Base-by-base conservation (phyloP, 2,113 vertebrate species). In the Gymnarchus niloticus region DNA sequence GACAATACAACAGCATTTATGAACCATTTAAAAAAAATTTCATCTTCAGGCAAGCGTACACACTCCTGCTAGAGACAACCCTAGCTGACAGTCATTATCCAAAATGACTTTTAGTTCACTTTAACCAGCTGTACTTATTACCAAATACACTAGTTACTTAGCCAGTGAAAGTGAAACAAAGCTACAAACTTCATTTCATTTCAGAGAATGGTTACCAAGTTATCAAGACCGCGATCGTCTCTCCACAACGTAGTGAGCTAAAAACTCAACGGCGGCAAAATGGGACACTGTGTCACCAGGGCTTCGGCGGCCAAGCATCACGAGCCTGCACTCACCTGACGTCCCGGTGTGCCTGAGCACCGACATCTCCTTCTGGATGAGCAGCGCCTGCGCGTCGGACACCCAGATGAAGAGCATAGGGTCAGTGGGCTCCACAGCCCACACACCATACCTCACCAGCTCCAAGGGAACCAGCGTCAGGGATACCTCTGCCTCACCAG, bases 391-490 rank as follows among this genome's bases (percentile, higher is more conserved):
- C 65, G 92, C 91, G 0, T 91, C 88, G 0, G 91, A 92, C 85
- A 95, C 89, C 89, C 89, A 90, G 25, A 95, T 90, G 89, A 95
- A 94, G 77, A 95, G 90, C 56, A 95, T 85, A 0, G 93, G 93
- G 82, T 92, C 93, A 98, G 87, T 0, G 94, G 95, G 56, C 97
- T 97, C 91, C 10, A 92, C 91, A 0, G 93, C 93, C 93, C 93
- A 95, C 0, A 94, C 8, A 0, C 93, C 93, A 0, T 94, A 93
- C 6, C 90, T 90, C 0, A 85, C 87, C 0, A 95, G 48, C 90
- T 95, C 88, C 3, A 93, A 93, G 3, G 94, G 91, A 14, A 94
- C 92, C 76, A 94, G 81, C 0, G 84, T 87, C 33, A 94, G 83
- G 4, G 87, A 81, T 17, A 87, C 37, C 5, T 57, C 88, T 19